phyloP scores from a whole-genome alignment of 1,140 invertebrate species.

The Drosophila lacteicornis region DNA sequence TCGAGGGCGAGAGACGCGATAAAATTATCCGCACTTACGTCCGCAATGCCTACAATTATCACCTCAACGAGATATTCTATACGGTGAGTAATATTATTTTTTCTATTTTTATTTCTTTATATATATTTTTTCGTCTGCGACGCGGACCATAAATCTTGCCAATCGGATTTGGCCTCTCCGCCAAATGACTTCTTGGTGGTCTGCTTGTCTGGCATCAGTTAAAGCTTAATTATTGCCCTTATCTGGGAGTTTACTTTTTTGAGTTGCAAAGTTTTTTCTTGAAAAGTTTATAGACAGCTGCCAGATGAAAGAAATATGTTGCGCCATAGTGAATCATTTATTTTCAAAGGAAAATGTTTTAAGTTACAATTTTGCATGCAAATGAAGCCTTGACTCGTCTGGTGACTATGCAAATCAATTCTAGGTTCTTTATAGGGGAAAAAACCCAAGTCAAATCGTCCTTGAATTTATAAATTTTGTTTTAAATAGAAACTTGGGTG shows the following conservation, averaged over 20 bases:
- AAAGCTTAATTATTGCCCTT: conserved; percentile 55
- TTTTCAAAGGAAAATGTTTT: conserved; percentile 13
- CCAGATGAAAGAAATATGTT: conserved; percentile 36
- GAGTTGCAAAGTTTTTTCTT: conserved; percentile 26
- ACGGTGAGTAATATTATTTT: conserved; percentile 87
- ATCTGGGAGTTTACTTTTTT: conserved; percentile 45
- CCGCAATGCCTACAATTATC: conserved; percentile 96
- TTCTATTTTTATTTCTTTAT: not conserved
- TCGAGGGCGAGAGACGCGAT: conserved; percentile 95
- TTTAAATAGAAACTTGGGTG: not conserved
- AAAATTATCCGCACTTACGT: conserved; percentile 97
- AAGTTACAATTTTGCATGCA: conserved; percentile 17
- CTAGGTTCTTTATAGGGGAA: not conserved
- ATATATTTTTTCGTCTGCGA: conserved; percentile 14
- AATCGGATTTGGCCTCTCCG: conserved; percentile 54
- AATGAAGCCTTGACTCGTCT: conserved; percentile 10
- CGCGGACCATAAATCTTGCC: conserved; percentile 57
- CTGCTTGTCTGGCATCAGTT: conserved; percentile 36
- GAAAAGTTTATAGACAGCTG: conserved; percentile 42
- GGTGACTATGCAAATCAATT: conserved; percentile 17
- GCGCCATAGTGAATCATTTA: conserved; percentile 18
- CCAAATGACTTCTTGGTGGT: conserved; percentile 13
- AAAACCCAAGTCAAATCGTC: not conserved
- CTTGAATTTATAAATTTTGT: not conserved
- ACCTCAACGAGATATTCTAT: conserved; percentile 98